Evolutionary conservation across 64 coral and sea anemone species (phyloP).

Genomic region (Platygyra sinensis): DNA sequence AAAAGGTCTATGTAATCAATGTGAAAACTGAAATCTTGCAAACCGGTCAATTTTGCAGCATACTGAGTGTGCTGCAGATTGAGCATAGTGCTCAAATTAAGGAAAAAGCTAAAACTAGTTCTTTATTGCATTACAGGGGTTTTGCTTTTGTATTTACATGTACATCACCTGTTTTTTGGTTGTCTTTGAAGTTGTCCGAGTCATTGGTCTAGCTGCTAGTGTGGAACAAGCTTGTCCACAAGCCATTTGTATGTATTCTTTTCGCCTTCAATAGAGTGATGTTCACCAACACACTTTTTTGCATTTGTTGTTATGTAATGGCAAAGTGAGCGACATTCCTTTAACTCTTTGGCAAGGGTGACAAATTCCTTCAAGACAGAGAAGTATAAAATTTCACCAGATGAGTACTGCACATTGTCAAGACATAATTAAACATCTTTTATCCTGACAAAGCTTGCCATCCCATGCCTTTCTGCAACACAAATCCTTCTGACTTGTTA

Average conservation of each 20-base stretch:
- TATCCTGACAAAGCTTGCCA: too few relatives aligned
- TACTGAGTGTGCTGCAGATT: too few relatives aligned
- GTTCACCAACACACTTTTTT: conserved; percentile 53
- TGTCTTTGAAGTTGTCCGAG: not conserved
- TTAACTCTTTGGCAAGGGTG: conserved; percentile 65
- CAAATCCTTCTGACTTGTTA: too few relatives aligned
- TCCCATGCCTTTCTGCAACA: too few relatives aligned
- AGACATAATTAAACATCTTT: too few relatives aligned
- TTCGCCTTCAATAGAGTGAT: conserved; percentile 70
- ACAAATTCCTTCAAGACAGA: conserved; percentile 62
- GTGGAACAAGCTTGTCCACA: conserved; percentile 52
- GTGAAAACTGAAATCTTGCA: too few relatives aligned
- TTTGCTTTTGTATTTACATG: not conserved
- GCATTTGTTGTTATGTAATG: conserved; percentile 55
- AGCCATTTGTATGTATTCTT: conserved; percentile 58
- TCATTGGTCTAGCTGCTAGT: not conserved
- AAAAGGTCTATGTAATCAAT: too few relatives aligned
- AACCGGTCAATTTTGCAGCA: too few relatives aligned
- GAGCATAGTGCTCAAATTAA: too few relatives aligned
- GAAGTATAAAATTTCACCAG: not conserved
- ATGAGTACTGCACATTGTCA: too few relatives aligned
- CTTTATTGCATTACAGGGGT: too few relatives aligned
- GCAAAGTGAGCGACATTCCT: conserved; percentile 42
- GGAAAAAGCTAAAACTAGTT: too few relatives aligned
- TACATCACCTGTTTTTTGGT: not conserved